Base-by-base conservation (phyloP, 2,888 invertebrate species). In the Syritta pipiens region DNA sequence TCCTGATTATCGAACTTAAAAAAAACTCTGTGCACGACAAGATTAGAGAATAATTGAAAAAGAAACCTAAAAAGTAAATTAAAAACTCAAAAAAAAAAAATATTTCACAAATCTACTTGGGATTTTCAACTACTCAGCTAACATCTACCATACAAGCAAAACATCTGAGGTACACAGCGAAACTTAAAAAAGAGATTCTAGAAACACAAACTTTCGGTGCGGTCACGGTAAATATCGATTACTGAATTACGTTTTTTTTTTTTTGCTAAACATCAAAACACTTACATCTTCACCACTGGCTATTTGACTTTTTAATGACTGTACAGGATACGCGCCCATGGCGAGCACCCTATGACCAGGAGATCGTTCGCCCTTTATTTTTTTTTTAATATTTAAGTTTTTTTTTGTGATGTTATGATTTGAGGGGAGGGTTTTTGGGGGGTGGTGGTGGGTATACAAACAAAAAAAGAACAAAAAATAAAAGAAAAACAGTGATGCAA, bases 211-310 rank as follows among this genome's bases (percentile, higher is more conserved):
- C 51, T 26, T 44, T 46, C 30, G 65, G 77, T 77, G 77, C 72
- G 46, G 60, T 53, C 46, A 77, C 59, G 37, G 9, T 32, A 49
- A 55, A 65, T 63, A 65, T 65, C 37, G 42, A 44, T 49, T 32
- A 75, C 49, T 32, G 28, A 59, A 67, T n/a, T n/a, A n/a, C n/a
- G n/a, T n/a, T n/a, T n/a, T n/a, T n/a, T n/a, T n/a, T n/a, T n/a
- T 22, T 53, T 59, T 55, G 37, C 51, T 14, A 53, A 55, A 48
- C 32, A 67, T 62, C 67, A 62, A 22, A 62, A 83, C 84, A 94
- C 96, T 96, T 96, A 96, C 96, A 92, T 95, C 94, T 90, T 95
- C 93, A 90, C 93, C 93, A 90, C 93, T 93, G 89, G 95, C 93
- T 90, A 96, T 95, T 91, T 93, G 93, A 89, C 96, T 96, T 91